Conservation (phyloP, 2,888 invertebrate species). For the Pheosia tremula region DNA sequence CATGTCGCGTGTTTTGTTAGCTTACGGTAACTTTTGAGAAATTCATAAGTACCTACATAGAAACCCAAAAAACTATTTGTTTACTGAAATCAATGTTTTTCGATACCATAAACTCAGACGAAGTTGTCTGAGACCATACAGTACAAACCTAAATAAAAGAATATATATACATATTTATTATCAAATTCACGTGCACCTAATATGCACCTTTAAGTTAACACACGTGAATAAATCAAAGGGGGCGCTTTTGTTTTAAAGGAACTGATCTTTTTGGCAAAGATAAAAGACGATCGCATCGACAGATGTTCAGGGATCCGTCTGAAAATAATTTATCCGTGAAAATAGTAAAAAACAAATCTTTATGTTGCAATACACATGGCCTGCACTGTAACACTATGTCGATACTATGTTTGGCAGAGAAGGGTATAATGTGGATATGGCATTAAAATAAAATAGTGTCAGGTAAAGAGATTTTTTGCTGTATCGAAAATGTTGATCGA, state of each 20-base stretch:
- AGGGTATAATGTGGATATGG: conserved; percentile 32
- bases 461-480: no score
- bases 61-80: no score
- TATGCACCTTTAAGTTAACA: conserved; percentile 30
- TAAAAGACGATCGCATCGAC: conserved; percentile 39
- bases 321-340: conserved; percentile 53
- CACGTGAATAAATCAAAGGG: conserved; percentile 36
- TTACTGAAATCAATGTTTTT: no score
- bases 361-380: conserved; percentile 54
- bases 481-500: no score
- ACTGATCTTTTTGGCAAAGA: conserved; percentile 40
- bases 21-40: no score
- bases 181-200: conserved; percentile 16
- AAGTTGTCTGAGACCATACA: no score
- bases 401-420: conserved; percentile 22
- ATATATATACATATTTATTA: neutral
- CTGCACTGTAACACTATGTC: conserved; percentile 23
- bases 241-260: conserved; percentile 34
- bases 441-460: no score
- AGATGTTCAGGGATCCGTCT: conserved; percentile 50
- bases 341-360: conserved; percentile 54
- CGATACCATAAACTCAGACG: no score
- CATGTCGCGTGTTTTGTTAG: no score
- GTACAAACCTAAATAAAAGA: no score
- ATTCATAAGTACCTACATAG: no score